Percentiles rank a stretch among this genome's conserved stretches.
phyloP scores from a whole-genome alignment of 2,113 vertebrate species.

The Ploceus nigricollis region DNA sequence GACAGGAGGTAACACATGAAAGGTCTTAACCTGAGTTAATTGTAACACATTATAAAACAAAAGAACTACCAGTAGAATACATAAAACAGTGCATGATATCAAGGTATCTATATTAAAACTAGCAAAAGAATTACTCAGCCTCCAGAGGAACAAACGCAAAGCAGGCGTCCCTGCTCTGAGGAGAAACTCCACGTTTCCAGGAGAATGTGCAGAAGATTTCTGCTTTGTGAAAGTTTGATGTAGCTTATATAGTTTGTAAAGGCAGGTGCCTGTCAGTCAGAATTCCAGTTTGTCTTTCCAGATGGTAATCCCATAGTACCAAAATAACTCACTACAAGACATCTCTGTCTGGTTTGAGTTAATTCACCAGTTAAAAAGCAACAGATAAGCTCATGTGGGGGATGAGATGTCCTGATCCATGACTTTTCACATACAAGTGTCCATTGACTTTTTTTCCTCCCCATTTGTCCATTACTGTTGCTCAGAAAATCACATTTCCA shows the following conservation, averaged over 20 bases:
- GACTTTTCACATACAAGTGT: neutral
- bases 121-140: neutral
- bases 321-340: neutral
- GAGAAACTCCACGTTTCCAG: neutral
- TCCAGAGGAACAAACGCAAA: neutral
- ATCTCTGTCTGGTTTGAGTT: neutral
- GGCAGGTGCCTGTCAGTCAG: neutral
- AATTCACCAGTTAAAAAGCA: neutral
- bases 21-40: neutral
- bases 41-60: neutral
- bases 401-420: neutral
- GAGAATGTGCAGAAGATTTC: neutral
- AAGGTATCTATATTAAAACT: neutral
- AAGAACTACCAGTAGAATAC: neutral
- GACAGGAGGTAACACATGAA: neutral
- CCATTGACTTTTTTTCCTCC: too few species aligned
- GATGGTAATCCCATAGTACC: neutral
- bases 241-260: neutral
- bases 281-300: neutral
- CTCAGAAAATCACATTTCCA: neutral
- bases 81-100: neutral
- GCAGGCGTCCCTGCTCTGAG: neutral
- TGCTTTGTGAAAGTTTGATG: neutral
- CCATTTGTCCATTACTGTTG: neutral
- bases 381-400: neutral